Base-by-base conservation (phyloP, 2,113 vertebrate genomes). In the Cnemophilus loriae region DNA sequence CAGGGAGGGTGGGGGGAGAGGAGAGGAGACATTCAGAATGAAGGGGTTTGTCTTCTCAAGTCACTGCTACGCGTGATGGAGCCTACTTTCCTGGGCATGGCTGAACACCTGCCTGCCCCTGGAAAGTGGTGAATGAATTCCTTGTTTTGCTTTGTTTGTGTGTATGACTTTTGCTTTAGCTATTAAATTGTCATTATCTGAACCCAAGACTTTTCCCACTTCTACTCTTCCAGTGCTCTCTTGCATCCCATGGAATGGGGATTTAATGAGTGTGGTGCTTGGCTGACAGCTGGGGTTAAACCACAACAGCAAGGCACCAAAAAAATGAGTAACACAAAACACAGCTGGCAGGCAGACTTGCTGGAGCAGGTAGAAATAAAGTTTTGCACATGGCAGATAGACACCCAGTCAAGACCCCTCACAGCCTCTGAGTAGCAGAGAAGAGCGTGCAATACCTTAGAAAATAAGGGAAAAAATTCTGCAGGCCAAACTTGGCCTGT, bases 41-140 rank as follows among this genome's bases (percentile, higher is more conserved):
- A 49, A 55, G 24, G 20, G 14, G 15, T 49, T 61, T 67, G 39
- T 55, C 55, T 55, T 61, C 47, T 32, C 26, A 49, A 42, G 47
- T 55, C 49, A 49, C 17, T 37, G 55, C 26, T 22, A 16, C 1
- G 2, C 0, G 0, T 27, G 21, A 76, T 41, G 47, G 32, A 55
- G 21, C n/a, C 47, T 69, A 26, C 27, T 47, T 47, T 76, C 30
- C 63, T 61, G 15, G 41, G 23, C 24, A 55, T 35, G 26, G 24
- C n/a, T 22, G 30, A 35, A 55, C 8, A 69, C 10, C 30, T 61
- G n/a, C 26, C 41, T 42, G 32, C 5, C 47, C 26, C 3, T 17
- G 3, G 12, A 8, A 77, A 42, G 10, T 13, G 21, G 55, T 23
- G 26, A 56, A 35, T 35, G 2, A 69, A 63, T 32, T 61, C 32